These are phyloP conservation scores for Cosmia trapezina DNA, from an alignment of 2,888 invertebrate species.

Conservation along the genomic window DNA sequence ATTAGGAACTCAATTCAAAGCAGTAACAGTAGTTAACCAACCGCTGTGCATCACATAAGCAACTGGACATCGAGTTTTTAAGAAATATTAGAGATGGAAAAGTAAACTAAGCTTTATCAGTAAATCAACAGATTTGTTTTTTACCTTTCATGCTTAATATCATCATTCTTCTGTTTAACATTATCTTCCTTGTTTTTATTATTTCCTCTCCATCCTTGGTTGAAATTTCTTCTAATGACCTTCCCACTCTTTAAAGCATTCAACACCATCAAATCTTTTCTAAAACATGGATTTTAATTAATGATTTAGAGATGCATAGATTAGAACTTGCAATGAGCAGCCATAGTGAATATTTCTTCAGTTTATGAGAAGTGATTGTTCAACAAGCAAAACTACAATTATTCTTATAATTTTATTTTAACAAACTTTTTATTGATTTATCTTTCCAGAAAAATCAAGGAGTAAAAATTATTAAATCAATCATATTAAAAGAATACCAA, in stretches of 20 bases:
- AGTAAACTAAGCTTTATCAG: neutral
- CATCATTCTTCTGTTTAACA: constrained; percentile 21
- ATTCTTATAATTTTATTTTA: too few relatives aligned
- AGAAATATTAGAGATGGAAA: neutral
- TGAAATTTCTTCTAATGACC: constrained; percentile 48
- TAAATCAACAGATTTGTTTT: neutral
- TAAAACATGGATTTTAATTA: constrained; percentile 66
- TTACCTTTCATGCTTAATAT: constrained; percentile 57
- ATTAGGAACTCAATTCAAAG: neutral
- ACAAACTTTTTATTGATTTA: neutral
- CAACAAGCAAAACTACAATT: neutral
- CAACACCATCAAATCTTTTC: constrained; percentile 82
- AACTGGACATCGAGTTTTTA: neutral
- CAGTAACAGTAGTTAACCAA: neutral
- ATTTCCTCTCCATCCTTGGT: constrained; percentile 30
- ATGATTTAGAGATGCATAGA: neutral
- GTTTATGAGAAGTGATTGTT: neutral
- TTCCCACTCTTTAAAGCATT: constrained; percentile 73
- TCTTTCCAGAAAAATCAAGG: neutral
- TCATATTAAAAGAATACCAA: constrained; percentile 71
- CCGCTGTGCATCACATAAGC: neutral
- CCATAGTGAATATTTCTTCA: neutral
- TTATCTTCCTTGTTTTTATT: constrained; percentile 40
- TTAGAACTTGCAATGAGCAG: neutral
- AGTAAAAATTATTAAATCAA: neutral